Percentiles rank a stretch among this genome's conserved stretches.
Evolutionary conservation across 1,140 invertebrate genomes (phyloP).

Genomic region (Tetraneura akinire): DNA sequence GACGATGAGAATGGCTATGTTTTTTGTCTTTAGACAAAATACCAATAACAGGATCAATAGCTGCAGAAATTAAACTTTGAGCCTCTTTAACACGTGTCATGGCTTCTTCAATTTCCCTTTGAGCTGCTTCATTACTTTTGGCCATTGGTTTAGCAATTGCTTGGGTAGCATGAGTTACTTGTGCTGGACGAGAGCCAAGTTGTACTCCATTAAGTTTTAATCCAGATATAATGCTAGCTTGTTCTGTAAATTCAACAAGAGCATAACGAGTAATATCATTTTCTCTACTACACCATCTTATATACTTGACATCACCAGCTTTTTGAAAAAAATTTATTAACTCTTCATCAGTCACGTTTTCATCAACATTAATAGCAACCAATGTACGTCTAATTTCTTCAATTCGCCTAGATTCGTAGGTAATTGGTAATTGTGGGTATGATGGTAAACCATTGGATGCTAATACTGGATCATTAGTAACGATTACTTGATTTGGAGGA

Average conservation of each 20-base stretch:
- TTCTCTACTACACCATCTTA: slow-evolving; percentile 85
- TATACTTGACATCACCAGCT: slow-evolving; percentile 94
- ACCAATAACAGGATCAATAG: slow-evolving; percentile 87
- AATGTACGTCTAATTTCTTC: slow-evolving; percentile 95
- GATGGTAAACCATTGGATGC: slow-evolving; percentile 79
- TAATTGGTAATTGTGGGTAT: slow-evolving; percentile 90
- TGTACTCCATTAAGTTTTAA: slow-evolving; percentile 81
- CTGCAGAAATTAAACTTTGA: slow-evolving; percentile 88
- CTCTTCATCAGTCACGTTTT: slow-evolving; percentile 71
- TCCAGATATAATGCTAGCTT: slow-evolving; percentile 82
- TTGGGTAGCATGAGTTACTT: slow-evolving; percentile 83
- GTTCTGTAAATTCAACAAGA: slow-evolving; percentile 92
- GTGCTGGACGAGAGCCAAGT: slow-evolving; percentile 67
- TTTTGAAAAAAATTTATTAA: slow-evolving; percentile 82
- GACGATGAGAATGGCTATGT: slow-evolving; percentile 61
- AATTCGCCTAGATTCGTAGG: slow-evolving; percentile 85
- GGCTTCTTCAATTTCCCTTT: slow-evolving; percentile 93
- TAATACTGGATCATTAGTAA: slow-evolving; percentile 88
- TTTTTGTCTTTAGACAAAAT: slow-evolving; percentile 81
- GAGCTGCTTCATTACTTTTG: slow-evolving; percentile 91
- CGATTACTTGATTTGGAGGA: slow-evolving; percentile 79
- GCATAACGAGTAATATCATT: slow-evolving; percentile 75
- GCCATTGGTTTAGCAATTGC: slow-evolving; percentile 90
- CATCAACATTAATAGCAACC: slow-evolving; percentile 76
- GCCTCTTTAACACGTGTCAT: slow-evolving; percentile 96